These are phyloP conservation scores for Probosciger aterrimus DNA, from an alignment of 2,113 vertebrate genomes.

Conservation along the genomic window DNA sequence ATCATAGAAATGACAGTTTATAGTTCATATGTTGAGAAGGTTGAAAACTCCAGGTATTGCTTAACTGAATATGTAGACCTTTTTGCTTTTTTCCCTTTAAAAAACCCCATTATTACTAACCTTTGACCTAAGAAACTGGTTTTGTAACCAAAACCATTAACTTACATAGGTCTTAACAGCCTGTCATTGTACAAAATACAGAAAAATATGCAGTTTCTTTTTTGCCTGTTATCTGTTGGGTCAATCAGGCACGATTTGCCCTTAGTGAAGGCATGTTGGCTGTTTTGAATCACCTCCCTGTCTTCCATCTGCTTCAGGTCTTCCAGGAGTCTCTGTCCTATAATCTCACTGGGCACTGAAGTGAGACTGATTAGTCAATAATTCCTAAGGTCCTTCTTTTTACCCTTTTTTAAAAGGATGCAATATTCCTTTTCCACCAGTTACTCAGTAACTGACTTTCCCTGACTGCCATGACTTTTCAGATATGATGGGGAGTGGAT, in stretches of 20 bases:
- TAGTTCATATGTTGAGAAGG: not conserved
- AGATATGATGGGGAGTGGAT: not conserved
- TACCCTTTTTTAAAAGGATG: not conserved
- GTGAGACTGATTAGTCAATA: not conserved
- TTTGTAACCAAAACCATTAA: not conserved
- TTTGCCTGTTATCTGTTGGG: not conserved
- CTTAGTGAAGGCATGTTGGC: not conserved
- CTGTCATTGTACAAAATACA: not conserved
- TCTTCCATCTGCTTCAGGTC: not conserved
- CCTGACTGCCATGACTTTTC: not conserved
- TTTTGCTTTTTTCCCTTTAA: not conserved
- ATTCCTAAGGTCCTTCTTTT: not conserved
- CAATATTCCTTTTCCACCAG: not conserved
- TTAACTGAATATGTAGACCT: not conserved
- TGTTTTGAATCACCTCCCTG: not conserved
- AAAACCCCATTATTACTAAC: not conserved
- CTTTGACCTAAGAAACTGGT: not conserved
- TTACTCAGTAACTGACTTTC: not conserved
- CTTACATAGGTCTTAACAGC: not conserved
- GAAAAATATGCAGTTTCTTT: not conserved
- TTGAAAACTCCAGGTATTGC: not conserved
- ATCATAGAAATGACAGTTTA: not conserved
- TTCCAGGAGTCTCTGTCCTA: not conserved
- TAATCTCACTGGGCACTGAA: not conserved
- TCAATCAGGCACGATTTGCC: not conserved